Base-by-base conservation (phyloP, 2,797 vertebrate genomes). In the Falco berigora region DNA sequence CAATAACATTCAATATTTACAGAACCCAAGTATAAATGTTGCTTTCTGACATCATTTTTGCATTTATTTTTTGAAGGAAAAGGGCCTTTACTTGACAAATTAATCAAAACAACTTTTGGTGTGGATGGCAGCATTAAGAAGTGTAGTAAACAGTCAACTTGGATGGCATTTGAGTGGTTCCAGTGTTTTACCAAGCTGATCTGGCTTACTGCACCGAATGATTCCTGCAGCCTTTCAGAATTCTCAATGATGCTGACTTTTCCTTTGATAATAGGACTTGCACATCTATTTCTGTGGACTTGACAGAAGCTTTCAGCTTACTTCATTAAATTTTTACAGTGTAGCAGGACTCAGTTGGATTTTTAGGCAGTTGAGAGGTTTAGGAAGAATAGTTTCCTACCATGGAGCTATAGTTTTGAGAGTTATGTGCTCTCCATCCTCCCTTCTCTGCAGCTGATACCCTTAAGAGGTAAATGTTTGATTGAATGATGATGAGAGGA, bases 241-340 rank as follows among this genome's bases (percentile, higher is more conserved):
- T 92, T 86, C 93, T 86, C 87, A 86, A 21, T 78, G 91, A 63
- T 90, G 69, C 49, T 94, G 91, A 91, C 84, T 93, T 96, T 96
- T 62, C 85, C 91, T 95, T 94, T 96, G 93, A 91, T 94, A 94
- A 84, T 83, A 91, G 86, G 71, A 75, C 75, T 87, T 34, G 42
- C 78, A 89, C 50, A 52, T 94, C 86, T 95, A 62, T 94, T 93
- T 95, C 93, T 96, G 72, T 95, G 81, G 63, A 46, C 46, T 69
- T 97, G 94, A 85, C 92, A 95, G 94, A 89, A 92, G 90, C 95
- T 95, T 96, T 96, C 93, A 90, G 94, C 78, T 92, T 90, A 92
- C 89, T 94, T 96, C 93, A 96, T 97, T 96, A 92, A 91, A 78
- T 95, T 96, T 96, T 96, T 96, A 96, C 71, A 64, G 84, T 28